Evolutionary conservation across 2,888 invertebrate genomes (phyloP).

Genomic region (Lasius platythorax): DNA sequence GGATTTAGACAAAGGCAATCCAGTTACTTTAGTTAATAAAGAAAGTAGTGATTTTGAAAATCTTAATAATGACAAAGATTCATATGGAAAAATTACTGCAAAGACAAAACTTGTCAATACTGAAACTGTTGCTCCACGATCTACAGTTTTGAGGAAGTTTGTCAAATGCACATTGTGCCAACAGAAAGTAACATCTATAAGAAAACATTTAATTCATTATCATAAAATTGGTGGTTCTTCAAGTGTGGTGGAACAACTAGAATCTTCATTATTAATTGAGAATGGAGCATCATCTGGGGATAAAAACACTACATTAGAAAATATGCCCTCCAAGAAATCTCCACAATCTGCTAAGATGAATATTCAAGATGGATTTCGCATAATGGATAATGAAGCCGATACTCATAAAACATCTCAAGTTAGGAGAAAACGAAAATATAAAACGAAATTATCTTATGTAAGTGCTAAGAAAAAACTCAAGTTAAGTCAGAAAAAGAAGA

Average conservation of each 20-base stretch:
- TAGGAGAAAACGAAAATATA: conserved; percentile 46
- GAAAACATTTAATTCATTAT: conserved; percentile 79
- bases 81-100: neutral
- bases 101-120: neutral
- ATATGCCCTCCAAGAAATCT: neutral
- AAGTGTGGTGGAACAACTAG: conserved; percentile 68
- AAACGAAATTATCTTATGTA: neutral
- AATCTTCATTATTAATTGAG: conserved; percentile 26
- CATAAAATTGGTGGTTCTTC: conserved; percentile 81
- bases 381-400: conserved; percentile 9
- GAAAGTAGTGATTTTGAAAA: conserved; percentile 19
- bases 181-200: conserved; percentile 73
- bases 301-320: neutral
- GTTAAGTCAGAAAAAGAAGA: neutral
- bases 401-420: neutral
- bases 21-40: neutral
- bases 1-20: neutral
- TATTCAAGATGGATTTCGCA: neutral
- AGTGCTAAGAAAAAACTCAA: conserved; percentile 40
- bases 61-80: neutral
- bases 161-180: conserved; percentile 79
- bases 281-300: neutral
- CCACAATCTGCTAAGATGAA: neutral
- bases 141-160: neutral
- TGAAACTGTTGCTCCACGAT: neutral